A percentile compares a stretch with the other conserved stretches of the same genome.
These are phyloP conservation scores for Clytia hemisphaerica DNA, from an alignment of 30 jellyfish, hydroid and myxozoan genomes.

Conservation along the genomic window DNA sequence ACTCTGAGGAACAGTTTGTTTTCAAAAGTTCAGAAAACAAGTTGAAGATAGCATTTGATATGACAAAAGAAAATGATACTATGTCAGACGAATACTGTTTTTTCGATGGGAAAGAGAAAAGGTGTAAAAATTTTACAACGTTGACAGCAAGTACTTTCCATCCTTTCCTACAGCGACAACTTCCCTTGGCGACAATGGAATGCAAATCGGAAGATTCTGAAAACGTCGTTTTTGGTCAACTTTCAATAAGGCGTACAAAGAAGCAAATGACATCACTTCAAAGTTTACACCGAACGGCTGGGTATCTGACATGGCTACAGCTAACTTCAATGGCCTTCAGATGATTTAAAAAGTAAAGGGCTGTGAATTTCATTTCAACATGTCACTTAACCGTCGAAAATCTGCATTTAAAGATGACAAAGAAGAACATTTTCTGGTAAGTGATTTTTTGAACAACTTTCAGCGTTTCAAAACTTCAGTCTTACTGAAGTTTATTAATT, in stretches of 20 bases:
- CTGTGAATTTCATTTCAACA: too few species aligned
- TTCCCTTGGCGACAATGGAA: neutral
- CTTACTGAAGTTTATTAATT: too few species aligned
- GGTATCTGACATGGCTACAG: neutral
- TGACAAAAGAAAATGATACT: neutral
- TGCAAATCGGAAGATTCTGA: neutral
- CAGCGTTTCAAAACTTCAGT: too few species aligned
- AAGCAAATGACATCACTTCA: neutral
- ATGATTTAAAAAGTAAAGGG: neutral
- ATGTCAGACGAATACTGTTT: neutral
- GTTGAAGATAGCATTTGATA: neutral
- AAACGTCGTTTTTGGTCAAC: too few species aligned
- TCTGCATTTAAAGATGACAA: too few species aligned
- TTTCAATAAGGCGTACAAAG: too few species aligned
- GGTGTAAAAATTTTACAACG: neutral
- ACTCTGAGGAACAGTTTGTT: neutral
- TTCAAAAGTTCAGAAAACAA: neutral
- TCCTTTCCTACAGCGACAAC: neutral
- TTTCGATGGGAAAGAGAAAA: too few species aligned
- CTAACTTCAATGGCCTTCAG: constrained; percentile 2
- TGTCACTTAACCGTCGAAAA: too few species aligned
- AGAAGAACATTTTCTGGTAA: too few species aligned
- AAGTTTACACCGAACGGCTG: neutral
- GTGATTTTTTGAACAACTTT: too few species aligned
- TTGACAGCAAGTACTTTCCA: neutral